A percentile compares a stretch with the other conserved stretches of the same genome.
Evolutionary conservation across 2,797 vertebrate genomes (phyloP).

Genomic region (Heteromormyrus szaboi): DNA sequence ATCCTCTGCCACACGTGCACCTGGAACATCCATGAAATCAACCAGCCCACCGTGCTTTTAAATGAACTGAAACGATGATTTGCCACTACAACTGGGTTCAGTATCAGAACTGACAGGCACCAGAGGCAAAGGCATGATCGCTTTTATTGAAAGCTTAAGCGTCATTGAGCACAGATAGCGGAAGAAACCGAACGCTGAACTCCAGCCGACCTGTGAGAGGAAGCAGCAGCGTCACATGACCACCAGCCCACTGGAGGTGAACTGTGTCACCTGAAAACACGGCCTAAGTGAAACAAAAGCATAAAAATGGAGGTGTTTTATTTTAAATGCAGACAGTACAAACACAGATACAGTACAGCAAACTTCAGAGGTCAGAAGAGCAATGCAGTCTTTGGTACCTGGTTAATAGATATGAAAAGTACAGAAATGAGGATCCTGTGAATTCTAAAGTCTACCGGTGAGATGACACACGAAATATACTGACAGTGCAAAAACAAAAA

Average conservation of each 20-base stretch:
- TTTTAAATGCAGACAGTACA: constrained; percentile 52
- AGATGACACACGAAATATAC: neutral
- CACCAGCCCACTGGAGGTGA: neutral
- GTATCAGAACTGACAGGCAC: neutral
- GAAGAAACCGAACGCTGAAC: neutral
- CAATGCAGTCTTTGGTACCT: constrained; percentile 65
- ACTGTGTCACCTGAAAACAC: neutral
- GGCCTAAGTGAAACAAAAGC: neutral
- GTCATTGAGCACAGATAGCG: neutral
- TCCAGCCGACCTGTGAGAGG: neutral
- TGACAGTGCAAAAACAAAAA: neutral
- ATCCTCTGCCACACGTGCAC: neutral
- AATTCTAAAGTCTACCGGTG: neutral
- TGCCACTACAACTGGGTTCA: neutral
- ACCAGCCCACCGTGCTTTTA: neutral
- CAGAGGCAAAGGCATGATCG: neutral
- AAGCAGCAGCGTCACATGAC: neutral
- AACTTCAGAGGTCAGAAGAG: constrained; percentile 34
- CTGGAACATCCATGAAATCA: neutral
- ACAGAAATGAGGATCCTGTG: constrained; percentile 4
- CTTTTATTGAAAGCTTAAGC: constrained; percentile 1
- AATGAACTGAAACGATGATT: neutral
- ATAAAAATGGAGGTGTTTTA: constrained; percentile 42
- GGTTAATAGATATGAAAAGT: constrained; percentile 32
- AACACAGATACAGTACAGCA: constrained; percentile 50